Conservation (phyloP, 2,797 vertebrate genomes). For the Sphenopsis melanotis region DNA sequence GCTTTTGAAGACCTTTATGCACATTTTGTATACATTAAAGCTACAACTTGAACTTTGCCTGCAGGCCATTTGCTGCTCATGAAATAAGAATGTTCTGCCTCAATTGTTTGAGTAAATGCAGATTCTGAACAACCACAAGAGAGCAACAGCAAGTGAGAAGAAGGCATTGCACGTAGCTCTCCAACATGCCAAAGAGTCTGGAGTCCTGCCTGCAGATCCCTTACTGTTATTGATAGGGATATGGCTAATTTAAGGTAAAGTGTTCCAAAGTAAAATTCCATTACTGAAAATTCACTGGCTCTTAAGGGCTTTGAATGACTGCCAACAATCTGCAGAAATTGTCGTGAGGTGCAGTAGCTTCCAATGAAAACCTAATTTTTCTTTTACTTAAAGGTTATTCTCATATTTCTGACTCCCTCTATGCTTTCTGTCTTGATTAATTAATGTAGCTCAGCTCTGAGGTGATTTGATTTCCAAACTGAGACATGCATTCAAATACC, state of each 20-base stretch:
- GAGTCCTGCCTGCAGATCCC: not conserved
- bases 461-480: not conserved
- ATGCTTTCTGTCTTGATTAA: slow-evolving; percentile 11
- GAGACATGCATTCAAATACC: not conserved
- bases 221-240: slow-evolving; percentile 42
- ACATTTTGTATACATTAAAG: not conserved
- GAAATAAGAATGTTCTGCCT: not conserved
- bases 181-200: not conserved
- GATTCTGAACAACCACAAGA: not conserved
- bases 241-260: slow-evolving; percentile 29
- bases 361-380: slow-evolving; percentile 32
- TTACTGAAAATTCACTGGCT: slow-evolving; percentile 2
- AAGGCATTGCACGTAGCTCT: not conserved
- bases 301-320: not conserved
- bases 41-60: not conserved
- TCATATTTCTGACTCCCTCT: not conserved
- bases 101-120: not conserved
- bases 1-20: not conserved
- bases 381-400: not conserved
- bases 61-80: not conserved
- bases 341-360: not conserved
- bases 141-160: not conserved
- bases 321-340: slow-evolving; percentile 27
- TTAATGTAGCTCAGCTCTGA: not conserved
- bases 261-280: slow-evolving; percentile 42